Evolutionary conservation across 2,888 invertebrate genomes (phyloP), one percentile per base, ranked within the genome.

Genomic region (Fragum fragum): DNA sequence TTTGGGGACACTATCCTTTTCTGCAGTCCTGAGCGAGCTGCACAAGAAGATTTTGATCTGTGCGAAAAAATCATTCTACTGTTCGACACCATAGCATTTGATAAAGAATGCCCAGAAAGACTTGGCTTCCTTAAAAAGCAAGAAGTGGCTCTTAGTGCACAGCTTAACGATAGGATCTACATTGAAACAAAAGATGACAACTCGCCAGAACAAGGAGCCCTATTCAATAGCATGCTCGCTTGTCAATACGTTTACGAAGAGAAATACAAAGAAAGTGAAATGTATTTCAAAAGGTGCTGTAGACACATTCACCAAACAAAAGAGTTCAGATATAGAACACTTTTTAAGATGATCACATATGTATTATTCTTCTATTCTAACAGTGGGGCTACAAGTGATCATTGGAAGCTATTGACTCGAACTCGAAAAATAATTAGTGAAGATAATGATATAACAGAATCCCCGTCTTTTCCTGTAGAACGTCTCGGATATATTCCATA

Each of bases 121-220:
- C 55, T 55, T 2, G 21, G 23, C 2, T 55, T 55, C 23, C 3
- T 55, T 21, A 1, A 55, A 11, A 23, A n/a, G 11, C 1, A 55
- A 11, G 55, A 55, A 21, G 23, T 14, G 23, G 55, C n/a, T 1
- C 23, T 55, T 11, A 55, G 55, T 21, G 55, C 55, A 1, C 18
- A 2, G 21, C 18, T 55, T 14, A 55, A 55, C 21, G 55, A 55
- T 11, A 55, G 55, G 23, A 11, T 2, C 11, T 55, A 21, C 23
- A 55, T 55, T n/a, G 55, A 55, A 21, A 55, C 55, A 21, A 55
- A 55, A 55, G 55, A 55, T 21, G 21, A 55, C 21, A 55, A 55
- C 21, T 55, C 55, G 11, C 5, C 55, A 11, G 55, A 55, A 21
- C 55, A 55, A 21, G 55, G 55, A 11, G 55, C 55, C 9, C 55